Base-by-base conservation (phyloP, 2,797 vertebrate species). In the Takifugu rubripes region DNA sequence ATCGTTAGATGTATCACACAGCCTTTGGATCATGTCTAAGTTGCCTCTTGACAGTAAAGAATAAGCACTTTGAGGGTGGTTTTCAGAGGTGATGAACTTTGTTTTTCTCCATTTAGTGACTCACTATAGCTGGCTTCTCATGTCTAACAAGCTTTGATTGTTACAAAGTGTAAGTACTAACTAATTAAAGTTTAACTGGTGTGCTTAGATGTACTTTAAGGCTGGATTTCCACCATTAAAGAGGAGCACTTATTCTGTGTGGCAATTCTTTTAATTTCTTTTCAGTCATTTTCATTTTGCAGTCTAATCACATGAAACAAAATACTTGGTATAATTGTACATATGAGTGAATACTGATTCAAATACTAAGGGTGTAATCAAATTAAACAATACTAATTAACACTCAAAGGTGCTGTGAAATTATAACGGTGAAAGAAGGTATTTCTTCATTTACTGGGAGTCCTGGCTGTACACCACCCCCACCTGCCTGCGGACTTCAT, bases 401-500 rank as follows among this genome's bases (percentile, higher is more conserved):
- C 31, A 31, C 6, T 31, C 29, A 9, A 33, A 33, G 31, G 8
- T 33, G 27, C 7, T 33, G 31, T 10, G 10, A 33, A 33, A 10
- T 33, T 33, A 10, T 33, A 10, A 33, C 7, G 9, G 8, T 11
- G 1, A 33, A 27, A 27, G 31, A 33, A 9, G 12, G 36, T 5
- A n/a, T 46, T 46, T 21, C 16, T 46, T 7, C 16, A 2, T 49
- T 88, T 65, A 90, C 27, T 77, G 69, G 49, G 5, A 12, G 80
- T 92, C 90, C 78, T 92, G 90, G 64, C 56, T 82, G 78, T 92
- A 92, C 49, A 77, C 74, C 54, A 91, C 90, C 25, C 92, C 91
- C 47, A 92, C 74, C 74, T 92, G 90, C 26, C 76, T 66, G 16
- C 88, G 83, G 21, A 89, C 66, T 66, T 91, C 89, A 4, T 93